A percentile compares a stretch with the other conserved stretches of the same genome.
These are phyloP conservation scores for Trichonephila clavata DNA, from an alignment of 1,140 invertebrate genomes.

Conservation along the genomic window DNA sequence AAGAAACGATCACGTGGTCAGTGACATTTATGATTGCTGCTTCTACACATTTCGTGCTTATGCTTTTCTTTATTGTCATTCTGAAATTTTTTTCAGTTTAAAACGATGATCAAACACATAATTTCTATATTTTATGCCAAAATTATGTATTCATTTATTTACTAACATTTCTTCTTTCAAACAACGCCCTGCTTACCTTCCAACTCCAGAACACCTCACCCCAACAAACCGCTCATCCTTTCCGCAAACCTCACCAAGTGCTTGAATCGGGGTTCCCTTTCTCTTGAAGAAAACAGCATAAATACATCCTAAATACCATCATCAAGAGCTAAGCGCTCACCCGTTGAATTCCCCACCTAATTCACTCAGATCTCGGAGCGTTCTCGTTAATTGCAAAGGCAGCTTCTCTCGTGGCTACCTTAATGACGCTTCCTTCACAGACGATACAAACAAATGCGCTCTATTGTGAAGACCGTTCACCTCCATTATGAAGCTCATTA, in stretches of 20 bases:
- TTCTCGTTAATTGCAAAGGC: conserved; percentile 58
- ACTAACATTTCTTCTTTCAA: not conserved
- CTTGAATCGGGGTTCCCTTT: not conserved
- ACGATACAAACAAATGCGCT: conserved; percentile 30
- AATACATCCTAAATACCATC: conserved; percentile 60
- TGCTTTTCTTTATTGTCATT: too few relatives aligned
- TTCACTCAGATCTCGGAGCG: not conserved
- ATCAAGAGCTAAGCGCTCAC: conserved; percentile 19
- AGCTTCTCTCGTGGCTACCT: not conserved
- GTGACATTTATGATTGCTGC: too few relatives aligned
- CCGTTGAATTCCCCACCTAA: conserved; percentile 42
- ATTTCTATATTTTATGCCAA: too few relatives aligned
- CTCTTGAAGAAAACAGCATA: not conserved
- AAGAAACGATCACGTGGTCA: too few relatives aligned
- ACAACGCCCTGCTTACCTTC: not conserved
- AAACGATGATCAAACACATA: too few relatives aligned
- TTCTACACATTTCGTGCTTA: too few relatives aligned
- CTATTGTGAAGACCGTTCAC: conserved; percentile 7
- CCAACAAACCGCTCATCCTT: too few relatives aligned
- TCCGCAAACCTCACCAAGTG: not conserved
- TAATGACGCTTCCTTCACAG: conserved; percentile 20
- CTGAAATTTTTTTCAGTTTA: too few relatives aligned
- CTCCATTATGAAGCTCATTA: conserved; percentile 38
- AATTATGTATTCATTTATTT: too few relatives aligned
- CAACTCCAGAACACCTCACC: not conserved